A percentile compares a stretch with the other conserved stretches of the same genome.
phyloP scores from a whole-genome alignment of 2,888 invertebrate genomes.

The Orchesella flavescens region DNA sequence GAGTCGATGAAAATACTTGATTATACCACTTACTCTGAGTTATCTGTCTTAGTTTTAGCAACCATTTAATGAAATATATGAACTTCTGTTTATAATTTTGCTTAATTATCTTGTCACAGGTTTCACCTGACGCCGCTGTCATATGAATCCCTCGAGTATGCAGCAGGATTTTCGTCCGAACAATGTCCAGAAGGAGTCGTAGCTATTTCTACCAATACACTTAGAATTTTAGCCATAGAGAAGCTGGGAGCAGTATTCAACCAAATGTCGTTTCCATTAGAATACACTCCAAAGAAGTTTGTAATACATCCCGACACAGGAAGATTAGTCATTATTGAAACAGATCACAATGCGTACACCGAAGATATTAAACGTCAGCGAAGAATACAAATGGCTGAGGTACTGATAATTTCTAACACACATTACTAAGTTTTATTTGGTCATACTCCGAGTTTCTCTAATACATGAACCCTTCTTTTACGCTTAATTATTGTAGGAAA shows the following conservation, averaged over 20 bases:
- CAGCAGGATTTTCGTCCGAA: constrained; percentile 94
- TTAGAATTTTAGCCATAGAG: constrained; percentile 96
- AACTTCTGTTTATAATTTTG: no score
- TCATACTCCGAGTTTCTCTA: background rate
- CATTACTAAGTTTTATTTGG: background rate
- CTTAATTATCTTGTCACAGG: constrained; percentile 73
- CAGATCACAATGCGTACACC: constrained; percentile 98
- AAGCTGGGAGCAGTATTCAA: constrained; percentile 99
- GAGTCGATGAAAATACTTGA: background rate
- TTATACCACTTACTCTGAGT: constrained; percentile 74
- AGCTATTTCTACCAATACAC: constrained; percentile 97
- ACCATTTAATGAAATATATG: constrained; percentile 74
- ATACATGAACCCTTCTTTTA: background rate
- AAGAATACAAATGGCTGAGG: constrained; percentile 95
- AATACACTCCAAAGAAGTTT: constrained; percentile 96
- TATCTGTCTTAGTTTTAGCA: no score
- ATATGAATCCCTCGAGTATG: constrained; percentile 97
- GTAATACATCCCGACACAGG: constrained; percentile 93
- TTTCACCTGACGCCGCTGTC: constrained; percentile 96
- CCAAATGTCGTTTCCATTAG: constrained; percentile 92
- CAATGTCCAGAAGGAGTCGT: constrained; percentile 99
- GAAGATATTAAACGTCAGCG: constrained; percentile 95
- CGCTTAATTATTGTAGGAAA: constrained; percentile 78
- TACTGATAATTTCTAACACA: constrained; percentile 53
- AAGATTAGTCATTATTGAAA: constrained; percentile 92